Base-by-base conservation (phyloP, 2,113 vertebrate species). In the Willisornis vidua region DNA sequence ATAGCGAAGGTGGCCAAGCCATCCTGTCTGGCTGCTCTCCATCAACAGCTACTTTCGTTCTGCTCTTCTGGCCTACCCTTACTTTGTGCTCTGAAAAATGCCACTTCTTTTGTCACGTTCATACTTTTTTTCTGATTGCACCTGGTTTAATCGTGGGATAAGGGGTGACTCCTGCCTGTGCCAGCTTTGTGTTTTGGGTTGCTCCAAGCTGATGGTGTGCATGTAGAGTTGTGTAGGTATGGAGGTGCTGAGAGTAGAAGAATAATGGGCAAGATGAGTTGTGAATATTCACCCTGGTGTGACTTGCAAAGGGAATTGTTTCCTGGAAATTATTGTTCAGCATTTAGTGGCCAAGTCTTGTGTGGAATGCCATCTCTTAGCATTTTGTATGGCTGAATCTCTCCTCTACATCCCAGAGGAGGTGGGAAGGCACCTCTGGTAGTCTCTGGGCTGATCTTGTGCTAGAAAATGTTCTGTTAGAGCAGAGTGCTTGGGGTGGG, bases 21-120 rank as follows among this genome's bases (percentile, higher is more conserved):
- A 51, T 84, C 79, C 92, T 84, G 83, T 59, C 82, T 95, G 90
- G 90, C 95, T 71, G 63, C 39, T 76, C 55, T 90, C 92, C 84
- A 63, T 72, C 77, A 67, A 33, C 79, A 91, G 33, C 80, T 90
- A 12, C 66, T 89, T 87, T 89, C 67, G 89, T 89, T 87, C 67
- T 6, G 31, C n/a, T 85, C 18, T 51, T 61, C 65, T 89, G 94
- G 76, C 62, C 77, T 87, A 28, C 49, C 14, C 76, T 92, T 54
- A 65, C 58, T 75, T 93, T 66, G 78, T 52, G 45, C 59, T 45
- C 51, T 54, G 57, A 76, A 86, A 93, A 74, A 61, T 5, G 4
- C 33, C 0, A 3, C 61, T 80, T 45, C 25, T 87, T 96, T 93
- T 83, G 78, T 90, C 24, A 24, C 0, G 0, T 70, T 37, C 0